Evolutionary conservation across 2,888 invertebrate species (phyloP).

Genomic region (Therioaphis trifolii): DNA sequence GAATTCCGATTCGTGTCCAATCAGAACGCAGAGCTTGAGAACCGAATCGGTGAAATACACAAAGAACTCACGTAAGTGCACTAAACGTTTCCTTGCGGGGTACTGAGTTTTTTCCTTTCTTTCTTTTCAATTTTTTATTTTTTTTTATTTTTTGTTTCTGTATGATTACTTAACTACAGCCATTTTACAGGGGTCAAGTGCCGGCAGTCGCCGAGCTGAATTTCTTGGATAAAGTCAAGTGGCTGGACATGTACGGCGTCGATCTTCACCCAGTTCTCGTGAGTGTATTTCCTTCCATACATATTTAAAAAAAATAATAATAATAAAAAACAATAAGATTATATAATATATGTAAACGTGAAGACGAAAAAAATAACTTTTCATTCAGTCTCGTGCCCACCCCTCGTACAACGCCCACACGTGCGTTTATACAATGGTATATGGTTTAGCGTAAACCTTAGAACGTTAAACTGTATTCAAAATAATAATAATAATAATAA

Average conservation of each 20-base stretch:
- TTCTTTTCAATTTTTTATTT: conserved; percentile 3
- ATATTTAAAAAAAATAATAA: neutral
- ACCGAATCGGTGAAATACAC: conserved; percentile 87
- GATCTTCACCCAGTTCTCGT: conserved; percentile 96
- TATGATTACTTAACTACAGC: conserved; percentile 51
- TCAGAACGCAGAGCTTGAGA: conserved; percentile 91
- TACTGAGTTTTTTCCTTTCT: neutral
- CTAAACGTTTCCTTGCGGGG: conserved; percentile 14
- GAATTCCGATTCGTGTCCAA: conserved; percentile 94
- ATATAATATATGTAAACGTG: neutral
- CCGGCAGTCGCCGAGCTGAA: conserved; percentile 93
- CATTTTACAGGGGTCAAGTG: conserved; percentile 79
- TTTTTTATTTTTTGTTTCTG: conserved; percentile 20
- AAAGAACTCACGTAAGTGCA: conserved; percentile 83
- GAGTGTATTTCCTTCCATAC: conserved; percentile 69
- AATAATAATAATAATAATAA: too few relatives aligned
- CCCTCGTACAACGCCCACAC: too few relatives aligned
- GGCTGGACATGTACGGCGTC: conserved; percentile 98
- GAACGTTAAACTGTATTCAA: too few relatives aligned
- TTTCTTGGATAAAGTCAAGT: conserved; percentile 97
- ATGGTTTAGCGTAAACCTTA: too few relatives aligned
- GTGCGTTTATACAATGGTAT: too few relatives aligned
- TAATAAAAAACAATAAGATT: neutral
- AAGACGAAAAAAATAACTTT: neutral
- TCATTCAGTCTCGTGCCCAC: neutral